Percentiles rank a stretch among this genome's conserved stretches.
phyloP scores from a whole-genome alignment of 1,140 invertebrate species.

The Calosoma granatense region DNA sequence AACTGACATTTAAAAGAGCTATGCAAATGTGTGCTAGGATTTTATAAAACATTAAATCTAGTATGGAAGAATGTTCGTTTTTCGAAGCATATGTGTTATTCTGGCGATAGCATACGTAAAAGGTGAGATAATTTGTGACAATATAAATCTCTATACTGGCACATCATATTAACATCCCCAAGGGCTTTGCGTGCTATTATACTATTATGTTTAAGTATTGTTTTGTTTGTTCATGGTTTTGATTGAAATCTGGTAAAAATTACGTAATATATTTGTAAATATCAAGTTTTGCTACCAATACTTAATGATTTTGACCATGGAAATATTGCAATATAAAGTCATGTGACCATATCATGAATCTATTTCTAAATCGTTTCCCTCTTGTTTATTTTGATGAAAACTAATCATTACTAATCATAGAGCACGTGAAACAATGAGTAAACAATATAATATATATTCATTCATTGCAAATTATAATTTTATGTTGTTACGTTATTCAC shows the following conservation, averaged over 20 bases:
- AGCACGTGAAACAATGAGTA: too few relatives aligned
- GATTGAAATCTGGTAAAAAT: neutral
- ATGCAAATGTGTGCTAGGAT: neutral
- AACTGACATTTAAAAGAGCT: neutral
- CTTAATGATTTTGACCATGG: neutral
- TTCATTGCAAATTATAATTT: too few relatives aligned
- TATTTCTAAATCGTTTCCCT: neutral
- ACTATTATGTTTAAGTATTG: neutral
- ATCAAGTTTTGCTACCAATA: neutral
- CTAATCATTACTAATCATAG: too few relatives aligned
- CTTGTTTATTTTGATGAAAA: neutral
- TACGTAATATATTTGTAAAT: neutral
- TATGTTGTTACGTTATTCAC: neutral
- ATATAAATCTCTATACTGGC: neutral
- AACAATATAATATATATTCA: too few relatives aligned
- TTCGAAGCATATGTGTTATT: neutral
- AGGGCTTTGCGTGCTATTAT: neutral
- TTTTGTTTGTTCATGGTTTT: neutral
- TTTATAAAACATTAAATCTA: neutral
- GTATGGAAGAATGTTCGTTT: conserved; percentile 4
- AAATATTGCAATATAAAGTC: neutral
- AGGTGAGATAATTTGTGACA: neutral
- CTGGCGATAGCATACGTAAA: conserved; percentile 4
- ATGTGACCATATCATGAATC: neutral
- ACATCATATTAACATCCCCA: neutral